phyloP scores from a whole-genome alignment of 2,888 invertebrate genomes.

The Exocentrus adspersus region DNA sequence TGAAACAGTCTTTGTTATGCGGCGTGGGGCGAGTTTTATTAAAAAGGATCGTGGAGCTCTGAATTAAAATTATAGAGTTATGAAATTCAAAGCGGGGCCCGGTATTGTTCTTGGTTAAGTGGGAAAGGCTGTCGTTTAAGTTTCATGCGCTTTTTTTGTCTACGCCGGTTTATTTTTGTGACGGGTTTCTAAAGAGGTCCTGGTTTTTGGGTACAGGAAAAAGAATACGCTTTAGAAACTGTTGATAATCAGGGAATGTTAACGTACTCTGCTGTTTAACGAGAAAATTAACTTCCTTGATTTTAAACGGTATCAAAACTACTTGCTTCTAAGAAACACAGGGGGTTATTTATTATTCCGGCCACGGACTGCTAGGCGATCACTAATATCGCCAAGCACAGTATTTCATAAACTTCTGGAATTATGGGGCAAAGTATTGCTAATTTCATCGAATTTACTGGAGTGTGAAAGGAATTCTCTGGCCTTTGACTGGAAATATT shows the following conservation, averaged over 20 bases:
- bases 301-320: too few relatives aligned
- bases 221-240: too few relatives aligned
- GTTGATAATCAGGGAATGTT: too few relatives aligned
- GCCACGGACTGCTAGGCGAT: background rate
- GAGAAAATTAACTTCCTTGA: too few relatives aligned
- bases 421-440: background rate
- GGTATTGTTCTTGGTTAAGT: constrained; percentile 6
- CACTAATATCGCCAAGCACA: background rate
- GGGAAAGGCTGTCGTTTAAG: constrained; percentile 14
- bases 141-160: background rate
- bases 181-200: too few relatives aligned
- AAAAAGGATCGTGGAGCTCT: constrained; percentile 10
- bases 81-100: constrained; percentile 14
- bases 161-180: too few relatives aligned
- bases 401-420: background rate
- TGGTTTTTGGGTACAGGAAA: too few relatives aligned
- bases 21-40: constrained; percentile 10
- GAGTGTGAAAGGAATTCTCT: background rate
- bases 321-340: too few relatives aligned
- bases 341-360: background rate
- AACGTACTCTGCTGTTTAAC: too few relatives aligned
- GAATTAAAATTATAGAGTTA: constrained; percentile 24
- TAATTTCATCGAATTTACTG: background rate
- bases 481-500: too few relatives aligned
- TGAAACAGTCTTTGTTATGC: constrained; percentile 7